These are phyloP conservation scores for Chaetodon trifasciatus DNA, from an alignment of 2,797 vertebrate species.

Conservation along the genomic window DNA sequence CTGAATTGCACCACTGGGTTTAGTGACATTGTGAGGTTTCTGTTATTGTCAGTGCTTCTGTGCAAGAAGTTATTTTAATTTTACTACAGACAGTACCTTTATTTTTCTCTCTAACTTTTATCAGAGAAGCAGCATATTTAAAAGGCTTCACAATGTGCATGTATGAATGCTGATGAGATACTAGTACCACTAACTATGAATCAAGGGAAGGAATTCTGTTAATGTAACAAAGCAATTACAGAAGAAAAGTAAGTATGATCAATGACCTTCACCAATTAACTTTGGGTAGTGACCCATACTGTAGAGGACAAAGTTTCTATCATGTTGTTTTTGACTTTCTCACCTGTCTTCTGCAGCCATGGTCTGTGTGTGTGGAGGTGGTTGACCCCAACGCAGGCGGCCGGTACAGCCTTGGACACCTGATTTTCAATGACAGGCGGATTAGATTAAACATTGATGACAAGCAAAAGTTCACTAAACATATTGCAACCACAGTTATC, in stretches of 20 bases:
- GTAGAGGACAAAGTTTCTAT: neutral
- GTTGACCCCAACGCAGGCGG: conserved; percentile 91
- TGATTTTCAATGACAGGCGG: conserved; percentile 62
- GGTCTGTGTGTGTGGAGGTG: conserved; percentile 92
- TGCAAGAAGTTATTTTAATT: neutral
- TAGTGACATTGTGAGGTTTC: neutral
- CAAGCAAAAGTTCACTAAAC: accelerated
- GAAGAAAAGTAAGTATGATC: accelerated
- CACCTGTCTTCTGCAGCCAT: conserved; percentile 94
- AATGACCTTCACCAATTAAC: conserved; percentile 24
- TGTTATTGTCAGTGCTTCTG: neutral
- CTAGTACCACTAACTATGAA: neutral
- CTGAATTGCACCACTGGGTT: too few species aligned
- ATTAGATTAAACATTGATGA: neutral
- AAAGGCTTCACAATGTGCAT: neutral
- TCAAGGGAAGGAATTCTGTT: neutral
- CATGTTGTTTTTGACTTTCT: conserved; percentile 51
- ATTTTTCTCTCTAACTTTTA: neutral
- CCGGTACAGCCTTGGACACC: conserved; percentile 92
- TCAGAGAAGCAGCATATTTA: neutral
- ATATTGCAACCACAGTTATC: neutral
- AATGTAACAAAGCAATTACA: neutral
- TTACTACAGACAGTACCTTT: neutral
- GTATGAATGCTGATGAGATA: neutral
- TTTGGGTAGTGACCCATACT: neutral